These are phyloP conservation scores for Eugnorisma glareosa DNA, from an alignment of 2,888 invertebrate genomes.

Conservation along the genomic window DNA sequence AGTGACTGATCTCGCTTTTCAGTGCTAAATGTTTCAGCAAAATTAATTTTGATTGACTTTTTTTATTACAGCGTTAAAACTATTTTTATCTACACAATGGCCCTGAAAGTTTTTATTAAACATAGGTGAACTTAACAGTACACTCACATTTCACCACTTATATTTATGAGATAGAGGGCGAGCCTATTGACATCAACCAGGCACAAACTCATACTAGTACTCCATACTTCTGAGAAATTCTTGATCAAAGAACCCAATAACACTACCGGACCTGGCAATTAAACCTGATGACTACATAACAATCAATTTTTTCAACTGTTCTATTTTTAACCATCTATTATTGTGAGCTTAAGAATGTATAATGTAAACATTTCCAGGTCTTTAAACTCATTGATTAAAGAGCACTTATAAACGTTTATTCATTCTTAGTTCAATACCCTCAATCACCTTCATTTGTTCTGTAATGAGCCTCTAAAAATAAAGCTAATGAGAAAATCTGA, in stretches of 20 bases:
- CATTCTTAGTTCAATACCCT: conserved; percentile 22
- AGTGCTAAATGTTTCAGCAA: not conserved
- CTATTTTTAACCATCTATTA: not conserved
- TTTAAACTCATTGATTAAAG: conserved; percentile 13
- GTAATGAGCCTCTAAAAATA: conserved; percentile 13
- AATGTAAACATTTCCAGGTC: conserved; percentile 12
- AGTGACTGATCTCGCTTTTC: not conserved
- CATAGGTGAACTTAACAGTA: not conserved
- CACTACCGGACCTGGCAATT: not conserved
- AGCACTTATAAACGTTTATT: conserved; percentile 24
- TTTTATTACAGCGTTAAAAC: not conserved
- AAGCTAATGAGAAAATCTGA: not conserved
- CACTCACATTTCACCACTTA: not conserved
- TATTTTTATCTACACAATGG: not conserved
- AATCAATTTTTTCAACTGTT: not conserved
- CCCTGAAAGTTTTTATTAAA: accelerated
- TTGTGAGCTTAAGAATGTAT: not conserved
- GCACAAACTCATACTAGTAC: not conserved
- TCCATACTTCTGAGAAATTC: not conserved
- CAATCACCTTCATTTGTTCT: conserved; percentile 9
- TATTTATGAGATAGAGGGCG: not conserved
- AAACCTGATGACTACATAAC: not conserved
- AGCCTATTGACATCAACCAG: not conserved
- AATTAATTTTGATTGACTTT: not conserved
- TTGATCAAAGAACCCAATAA: no score